These are phyloP conservation scores for Coboldia fuscipes DNA, from an alignment of 1,140 invertebrate genomes.

Conservation along the genomic window DNA sequence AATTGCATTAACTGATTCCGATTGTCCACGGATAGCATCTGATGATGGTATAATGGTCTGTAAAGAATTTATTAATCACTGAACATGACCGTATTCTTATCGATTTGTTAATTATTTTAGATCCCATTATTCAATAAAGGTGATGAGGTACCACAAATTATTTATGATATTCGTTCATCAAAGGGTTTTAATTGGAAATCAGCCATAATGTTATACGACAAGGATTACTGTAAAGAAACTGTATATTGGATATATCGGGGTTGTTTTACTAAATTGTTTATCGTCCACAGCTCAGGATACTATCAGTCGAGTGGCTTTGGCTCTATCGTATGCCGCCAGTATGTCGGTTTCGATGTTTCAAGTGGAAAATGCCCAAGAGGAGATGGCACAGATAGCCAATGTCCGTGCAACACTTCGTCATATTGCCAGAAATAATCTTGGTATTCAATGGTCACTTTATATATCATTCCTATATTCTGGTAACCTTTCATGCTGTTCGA, in stretches of 20 bases:
- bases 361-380: too few relatives aligned
- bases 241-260: conserved; percentile 1
- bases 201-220: conserved; percentile 43
- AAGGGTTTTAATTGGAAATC: conserved; percentile 42
- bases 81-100: not conserved
- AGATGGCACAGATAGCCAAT: too few relatives aligned
- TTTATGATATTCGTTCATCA: conserved; percentile 41
- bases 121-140: conserved; percentile 37
- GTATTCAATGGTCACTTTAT: too few relatives aligned
- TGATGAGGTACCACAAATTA: conserved; percentile 47
- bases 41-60: conserved; percentile 34
- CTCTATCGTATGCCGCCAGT: conserved; percentile 24
- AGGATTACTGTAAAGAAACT: conserved; percentile 34
- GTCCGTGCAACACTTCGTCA: too few relatives aligned
- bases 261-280: not conserved
- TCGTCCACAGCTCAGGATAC: conserved; percentile 28
- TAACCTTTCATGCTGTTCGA: too few relatives aligned
- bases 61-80: not conserved
- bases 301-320: conserved; percentile 31
- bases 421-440: too few relatives aligned
- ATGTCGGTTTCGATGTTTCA: too few relatives aligned
- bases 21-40: conserved; percentile 45
- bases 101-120: conserved; percentile 5
- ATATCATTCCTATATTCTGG: too few relatives aligned
- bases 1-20: conserved; percentile 38